phyloP scores from a whole-genome alignment of 1,140 invertebrate genomes.

The Colletes latitarsis region DNA sequence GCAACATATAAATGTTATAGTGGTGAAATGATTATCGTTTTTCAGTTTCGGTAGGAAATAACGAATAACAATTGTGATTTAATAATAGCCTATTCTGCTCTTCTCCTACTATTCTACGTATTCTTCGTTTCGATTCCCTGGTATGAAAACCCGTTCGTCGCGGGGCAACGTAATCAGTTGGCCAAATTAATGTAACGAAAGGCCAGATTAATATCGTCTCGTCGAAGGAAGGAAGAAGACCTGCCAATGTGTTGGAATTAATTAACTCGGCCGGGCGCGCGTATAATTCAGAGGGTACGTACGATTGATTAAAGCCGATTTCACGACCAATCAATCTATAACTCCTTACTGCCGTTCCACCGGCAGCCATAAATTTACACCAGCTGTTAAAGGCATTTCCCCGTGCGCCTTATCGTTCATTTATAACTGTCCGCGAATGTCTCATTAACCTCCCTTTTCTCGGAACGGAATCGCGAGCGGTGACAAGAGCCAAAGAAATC shows the following conservation, averaged over 20 bases:
- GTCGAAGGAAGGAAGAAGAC: constrained; percentile 16
- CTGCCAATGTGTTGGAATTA: constrained; percentile 47
- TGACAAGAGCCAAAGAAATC: constrained; percentile 49
- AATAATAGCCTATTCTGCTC: neutral
- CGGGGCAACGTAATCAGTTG: constrained; percentile 22
- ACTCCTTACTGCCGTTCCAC: constrained; percentile 29
- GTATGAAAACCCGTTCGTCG: constrained; percentile 6
- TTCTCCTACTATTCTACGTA: neutral
- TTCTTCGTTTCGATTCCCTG: neutral
- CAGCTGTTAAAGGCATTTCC: constrained; percentile 57
- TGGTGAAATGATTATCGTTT: too few species aligned
- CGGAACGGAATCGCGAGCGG: constrained; percentile 49
- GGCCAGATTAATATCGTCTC: constrained; percentile 25
- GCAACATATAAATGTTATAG: too few species aligned
- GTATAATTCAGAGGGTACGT: constrained; percentile 49
- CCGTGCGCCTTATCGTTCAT: constrained; percentile 60
- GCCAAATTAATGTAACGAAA: constrained; percentile 37
- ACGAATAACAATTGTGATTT: too few species aligned
- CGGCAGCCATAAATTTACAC: constrained; percentile 58
- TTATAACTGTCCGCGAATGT: constrained; percentile 63
- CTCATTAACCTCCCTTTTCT: constrained; percentile 61
- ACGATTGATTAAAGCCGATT: constrained; percentile 60
- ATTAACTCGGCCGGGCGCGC: constrained; percentile 39
- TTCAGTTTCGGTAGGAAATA: too few species aligned
- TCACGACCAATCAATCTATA: constrained; percentile 60